These are phyloP conservation scores for Penelope pileata DNA, from an alignment of 2,113 vertebrate species.

Conservation along the genomic window DNA sequence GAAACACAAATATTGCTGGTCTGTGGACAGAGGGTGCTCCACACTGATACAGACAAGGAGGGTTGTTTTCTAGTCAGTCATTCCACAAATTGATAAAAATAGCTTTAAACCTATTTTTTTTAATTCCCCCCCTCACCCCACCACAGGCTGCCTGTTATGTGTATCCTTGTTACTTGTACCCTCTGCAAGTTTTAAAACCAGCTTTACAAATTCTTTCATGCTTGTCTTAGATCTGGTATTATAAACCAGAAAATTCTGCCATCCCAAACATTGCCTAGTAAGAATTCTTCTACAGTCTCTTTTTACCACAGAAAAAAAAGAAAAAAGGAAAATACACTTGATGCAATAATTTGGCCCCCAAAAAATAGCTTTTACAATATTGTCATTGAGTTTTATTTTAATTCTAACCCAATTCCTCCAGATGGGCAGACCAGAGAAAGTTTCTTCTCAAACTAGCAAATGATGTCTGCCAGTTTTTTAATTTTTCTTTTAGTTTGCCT, in stretches of 20 bases:
- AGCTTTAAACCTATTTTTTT: neutral
- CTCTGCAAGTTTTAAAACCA: neutral
- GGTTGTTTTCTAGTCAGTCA: neutral
- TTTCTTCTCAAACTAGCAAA: neutral
- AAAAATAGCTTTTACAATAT: neutral
- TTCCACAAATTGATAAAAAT: constrained; percentile 27
- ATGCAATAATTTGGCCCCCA: constrained; percentile 6
- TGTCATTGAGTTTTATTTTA: constrained; percentile 17
- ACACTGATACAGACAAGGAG: neutral
- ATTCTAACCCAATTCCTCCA: neutral
- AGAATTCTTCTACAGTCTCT: neutral
- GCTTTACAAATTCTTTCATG: constrained; percentile 21
- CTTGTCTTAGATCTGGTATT: constrained; percentile 3
- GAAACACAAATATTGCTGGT: neutral
- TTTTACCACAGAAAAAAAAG: neutral
- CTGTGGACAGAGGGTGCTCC: neutral
- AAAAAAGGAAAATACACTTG: constrained; percentile 41
- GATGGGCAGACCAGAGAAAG: neutral
- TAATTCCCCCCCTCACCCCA: neutral
- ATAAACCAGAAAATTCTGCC: constrained; percentile 41
- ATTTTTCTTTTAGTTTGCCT: neutral
- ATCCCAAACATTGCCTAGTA: constrained; percentile 33
- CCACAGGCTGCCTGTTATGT: neutral
- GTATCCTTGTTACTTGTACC: constrained; percentile 34
- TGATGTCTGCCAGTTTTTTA: neutral